phyloP scores from a whole-genome alignment of 1,140 invertebrate species.

The Conus ventricosus region DNA sequence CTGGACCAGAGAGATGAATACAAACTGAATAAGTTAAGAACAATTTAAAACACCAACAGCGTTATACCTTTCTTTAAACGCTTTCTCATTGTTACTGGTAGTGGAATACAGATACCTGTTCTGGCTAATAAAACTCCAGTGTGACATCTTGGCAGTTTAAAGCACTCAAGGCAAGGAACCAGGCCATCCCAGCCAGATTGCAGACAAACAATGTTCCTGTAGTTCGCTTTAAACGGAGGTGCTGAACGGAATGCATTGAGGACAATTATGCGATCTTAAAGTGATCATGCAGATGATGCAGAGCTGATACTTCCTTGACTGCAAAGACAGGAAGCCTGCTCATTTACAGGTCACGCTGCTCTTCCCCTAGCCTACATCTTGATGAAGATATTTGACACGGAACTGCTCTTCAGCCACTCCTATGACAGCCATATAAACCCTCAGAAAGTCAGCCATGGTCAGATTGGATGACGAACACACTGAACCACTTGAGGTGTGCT shows the following conservation, averaged over 20 bases:
- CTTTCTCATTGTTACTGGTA: slow-evolving; percentile 45
- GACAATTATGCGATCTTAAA: too few species aligned
- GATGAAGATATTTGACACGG: slow-evolving; percentile 52
- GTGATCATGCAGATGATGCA: too few species aligned
- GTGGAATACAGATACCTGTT: too few species aligned
- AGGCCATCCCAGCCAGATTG: not conserved
- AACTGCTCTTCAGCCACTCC: too few species aligned
- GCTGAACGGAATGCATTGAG: slow-evolving; percentile 62
- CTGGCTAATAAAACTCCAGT: slow-evolving; percentile 50
- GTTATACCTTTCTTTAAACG: slow-evolving; percentile 47
- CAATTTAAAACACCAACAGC: slow-evolving; percentile 48
- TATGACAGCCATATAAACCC: too few species aligned
- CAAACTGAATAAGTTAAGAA: slow-evolving; percentile 48
- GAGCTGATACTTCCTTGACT: too few species aligned
- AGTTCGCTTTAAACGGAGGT: slow-evolving; percentile 27
- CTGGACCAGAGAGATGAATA: slow-evolving; percentile 52
- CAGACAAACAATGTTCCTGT: not conserved
- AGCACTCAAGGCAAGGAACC: not conserved
- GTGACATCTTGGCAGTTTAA: slow-evolving; percentile 26
- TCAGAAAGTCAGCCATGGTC: slow-evolving; percentile 55
- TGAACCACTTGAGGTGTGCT: slow-evolving; percentile 36
- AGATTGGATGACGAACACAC: slow-evolving; percentile 50
- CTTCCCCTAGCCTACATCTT: slow-evolving; percentile 56
- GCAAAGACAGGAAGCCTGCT: slow-evolving; percentile 48
- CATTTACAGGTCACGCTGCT: slow-evolving; percentile 48